These are phyloP conservation scores for Meteorus cinctellus DNA, from an alignment of 2,888 invertebrate species.

Conservation along the genomic window DNA sequence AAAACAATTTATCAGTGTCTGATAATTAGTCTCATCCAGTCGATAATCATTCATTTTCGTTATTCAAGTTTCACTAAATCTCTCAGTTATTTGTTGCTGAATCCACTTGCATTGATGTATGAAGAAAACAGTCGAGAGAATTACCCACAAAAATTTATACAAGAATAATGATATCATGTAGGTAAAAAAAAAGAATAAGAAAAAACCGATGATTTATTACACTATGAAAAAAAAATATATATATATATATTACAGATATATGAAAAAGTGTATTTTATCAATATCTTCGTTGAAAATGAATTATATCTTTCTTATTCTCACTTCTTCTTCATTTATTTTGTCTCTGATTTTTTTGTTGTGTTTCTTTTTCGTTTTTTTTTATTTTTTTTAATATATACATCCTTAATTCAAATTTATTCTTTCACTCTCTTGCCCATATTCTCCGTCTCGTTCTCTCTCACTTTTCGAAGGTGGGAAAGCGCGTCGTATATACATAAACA, in stretches of 20 bases:
- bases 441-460: constrained; percentile 3
- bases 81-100: too few species aligned
- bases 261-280: not conserved
- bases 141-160: too few species aligned
- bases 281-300: constrained; percentile 2
- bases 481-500: constrained; percentile 31
- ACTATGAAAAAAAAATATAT: not conserved
- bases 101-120: too few species aligned
- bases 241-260: not conserved
- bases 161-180: too few species aligned
- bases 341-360: not conserved
- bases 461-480: constrained; percentile 17
- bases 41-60: too few species aligned
- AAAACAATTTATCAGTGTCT: too few species aligned
- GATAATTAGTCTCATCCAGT: too few species aligned
- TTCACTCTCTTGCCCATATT: not conserved
- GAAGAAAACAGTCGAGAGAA: too few species aligned
- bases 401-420: constrained; percentile 10
- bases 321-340: not conserved
- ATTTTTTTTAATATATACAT: not conserved
- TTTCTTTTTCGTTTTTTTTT: not conserved
- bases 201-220: too few species aligned
- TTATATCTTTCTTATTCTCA: constrained; percentile 2
- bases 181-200: too few species aligned
- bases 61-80: too few species aligned